These are phyloP conservation scores for Leptinotarsa texana DNA, from an alignment of 1,140 invertebrate species.

Conservation along the genomic window DNA sequence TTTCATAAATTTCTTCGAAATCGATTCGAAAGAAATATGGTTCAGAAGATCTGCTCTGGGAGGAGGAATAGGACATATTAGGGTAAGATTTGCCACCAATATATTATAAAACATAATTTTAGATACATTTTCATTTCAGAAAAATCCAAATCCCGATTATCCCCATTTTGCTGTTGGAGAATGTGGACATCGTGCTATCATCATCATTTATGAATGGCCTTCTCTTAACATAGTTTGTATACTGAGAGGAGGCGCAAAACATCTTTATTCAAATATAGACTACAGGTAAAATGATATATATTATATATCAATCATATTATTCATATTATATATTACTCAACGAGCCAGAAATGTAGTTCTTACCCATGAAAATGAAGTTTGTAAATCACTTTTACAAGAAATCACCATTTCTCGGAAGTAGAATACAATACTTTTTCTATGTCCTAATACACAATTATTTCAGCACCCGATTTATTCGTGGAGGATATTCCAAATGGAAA, in stretches of 20 bases:
- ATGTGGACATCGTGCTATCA: conserved; percentile 77
- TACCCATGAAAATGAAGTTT: too few species aligned
- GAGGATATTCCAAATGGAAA: too few species aligned
- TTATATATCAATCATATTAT: too few species aligned
- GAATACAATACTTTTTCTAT: too few species aligned
- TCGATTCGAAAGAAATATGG: conserved; percentile 65
- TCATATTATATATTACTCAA: neutral
- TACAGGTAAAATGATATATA: conserved; percentile 67
- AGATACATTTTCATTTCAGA: conserved; percentile 58
- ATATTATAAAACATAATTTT: neutral
- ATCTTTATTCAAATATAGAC: conserved; percentile 72
- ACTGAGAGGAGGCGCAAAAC: conserved; percentile 72
- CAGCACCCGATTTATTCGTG: too few species aligned
- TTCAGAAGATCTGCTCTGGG: conserved; percentile 75
- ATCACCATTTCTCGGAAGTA: too few species aligned
- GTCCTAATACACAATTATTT: too few species aligned
- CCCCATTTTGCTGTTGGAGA: conserved; percentile 82
- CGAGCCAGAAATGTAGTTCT: too few species aligned
- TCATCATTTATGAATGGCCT: conserved; percentile 84
- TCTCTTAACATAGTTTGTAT: conserved; percentile 72
- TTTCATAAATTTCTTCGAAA: conserved; percentile 75
- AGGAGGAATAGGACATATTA: conserved; percentile 77
- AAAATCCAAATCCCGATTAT: conserved; percentile 68
- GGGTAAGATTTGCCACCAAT: conserved; percentile 58
- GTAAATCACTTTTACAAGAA: too few species aligned